Evolutionary conservation across 2,113 vertebrate genomes (phyloP).

Genomic region (Labeo catla): DNA sequence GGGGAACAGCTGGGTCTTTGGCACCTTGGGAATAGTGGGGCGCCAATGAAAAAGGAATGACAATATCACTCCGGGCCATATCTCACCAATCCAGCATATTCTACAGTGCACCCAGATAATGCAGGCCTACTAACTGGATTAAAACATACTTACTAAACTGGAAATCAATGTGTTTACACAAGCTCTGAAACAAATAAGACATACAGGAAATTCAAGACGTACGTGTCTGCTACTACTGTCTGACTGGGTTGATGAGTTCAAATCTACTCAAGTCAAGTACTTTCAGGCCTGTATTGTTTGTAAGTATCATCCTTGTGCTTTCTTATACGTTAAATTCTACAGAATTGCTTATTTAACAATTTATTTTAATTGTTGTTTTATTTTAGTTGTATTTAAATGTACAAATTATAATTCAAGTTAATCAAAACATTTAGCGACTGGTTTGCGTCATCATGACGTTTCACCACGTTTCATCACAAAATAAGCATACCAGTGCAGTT

Average conservation of each 20-base stretch:
- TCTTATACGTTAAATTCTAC: background rate
- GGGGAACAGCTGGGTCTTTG: slow-evolving; percentile 57
- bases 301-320: background rate
- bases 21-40: slow-evolving; percentile 41
- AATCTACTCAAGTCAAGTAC: background rate
- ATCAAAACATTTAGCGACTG: background rate
- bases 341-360: background rate
- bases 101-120: slow-evolving; percentile 16
- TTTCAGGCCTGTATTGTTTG: background rate
- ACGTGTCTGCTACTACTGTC: slow-evolving; percentile 14
- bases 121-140: slow-evolving; percentile 19
- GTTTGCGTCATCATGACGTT: background rate
- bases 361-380: background rate
- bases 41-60: slow-evolving; percentile 31
- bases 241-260: background rate
- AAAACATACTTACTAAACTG: background rate
- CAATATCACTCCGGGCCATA: slow-evolving; percentile 2
- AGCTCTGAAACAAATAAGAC: background rate
- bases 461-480: background rate
- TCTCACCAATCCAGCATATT: slow-evolving; percentile 38
- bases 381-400: background rate
- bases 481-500: background rate
- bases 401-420: background rate
- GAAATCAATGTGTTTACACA: background rate
- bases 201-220: background rate